Evolutionary conservation across 2,797 vertebrate genomes (phyloP).

Genomic region (Gambelia wislizenii): DNA sequence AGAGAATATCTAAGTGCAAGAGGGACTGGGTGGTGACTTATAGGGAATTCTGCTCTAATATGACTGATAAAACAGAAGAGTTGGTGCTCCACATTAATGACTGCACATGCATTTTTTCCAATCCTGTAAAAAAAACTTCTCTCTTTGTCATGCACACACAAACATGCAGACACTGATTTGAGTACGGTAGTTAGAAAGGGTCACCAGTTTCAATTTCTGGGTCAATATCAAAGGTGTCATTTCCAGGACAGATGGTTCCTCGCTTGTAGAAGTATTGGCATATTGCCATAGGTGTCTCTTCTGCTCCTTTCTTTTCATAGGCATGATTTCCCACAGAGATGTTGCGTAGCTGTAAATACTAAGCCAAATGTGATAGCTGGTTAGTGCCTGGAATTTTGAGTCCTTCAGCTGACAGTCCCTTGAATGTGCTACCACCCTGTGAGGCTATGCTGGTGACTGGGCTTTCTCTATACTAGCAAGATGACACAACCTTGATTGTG

Average conservation of each 20-base stretch:
- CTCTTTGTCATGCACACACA: not conserved
- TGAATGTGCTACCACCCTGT: no score
- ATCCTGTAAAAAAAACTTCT: no score
- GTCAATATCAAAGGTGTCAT: conserved; percentile 91
- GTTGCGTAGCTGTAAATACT: conserved; percentile 88
- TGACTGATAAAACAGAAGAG: not conserved
- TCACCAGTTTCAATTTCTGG: conserved; percentile 90
- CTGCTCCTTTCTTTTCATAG: conserved; percentile 79
- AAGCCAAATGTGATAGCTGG: conserved; percentile 50
- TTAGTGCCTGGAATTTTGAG: conserved; percentile 1
- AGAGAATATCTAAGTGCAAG: not conserved
- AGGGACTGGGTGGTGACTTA: not conserved
- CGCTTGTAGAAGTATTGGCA: conserved; percentile 91
- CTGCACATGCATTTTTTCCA: not conserved
- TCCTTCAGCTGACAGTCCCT: no score
- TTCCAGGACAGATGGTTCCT: conserved; percentile 86
- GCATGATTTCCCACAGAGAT: conserved; percentile 90
- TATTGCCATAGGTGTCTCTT: conserved; percentile 82
- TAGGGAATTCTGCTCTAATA: no score
- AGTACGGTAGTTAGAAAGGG: conserved; percentile 40
- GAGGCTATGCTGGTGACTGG: no score
- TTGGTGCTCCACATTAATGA: not conserved
- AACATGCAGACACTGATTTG: conserved; percentile 6
- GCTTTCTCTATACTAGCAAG: no score
- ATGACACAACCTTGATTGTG: no score